A percentile compares a stretch with the other conserved stretches of the same genome.
These are phyloP conservation scores for Melanophora roralis DNA, from an alignment of 2,888 invertebrate species.

Conservation along the genomic window DNA sequence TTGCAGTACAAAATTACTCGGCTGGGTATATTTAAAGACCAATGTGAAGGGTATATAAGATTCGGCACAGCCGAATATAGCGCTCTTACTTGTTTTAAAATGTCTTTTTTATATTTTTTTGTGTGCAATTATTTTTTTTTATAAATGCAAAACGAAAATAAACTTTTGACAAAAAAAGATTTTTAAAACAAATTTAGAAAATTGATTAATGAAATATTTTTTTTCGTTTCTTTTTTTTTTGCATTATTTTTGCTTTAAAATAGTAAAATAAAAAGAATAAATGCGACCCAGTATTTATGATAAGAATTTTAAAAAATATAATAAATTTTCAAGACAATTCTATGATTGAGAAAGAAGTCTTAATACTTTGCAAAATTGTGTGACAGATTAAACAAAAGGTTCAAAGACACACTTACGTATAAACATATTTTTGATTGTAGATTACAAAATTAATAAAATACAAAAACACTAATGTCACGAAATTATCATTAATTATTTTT, in stretches of 20 bases:
- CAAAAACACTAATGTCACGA: constrained; percentile 71
- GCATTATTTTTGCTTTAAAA: neutral
- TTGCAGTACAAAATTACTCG: too few species aligned
- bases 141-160: constrained; percentile 20
- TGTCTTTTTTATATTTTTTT: constrained; percentile 4
- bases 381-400: constrained; percentile 55
- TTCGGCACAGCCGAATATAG: too few species aligned
- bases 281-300: constrained; percentile 18
- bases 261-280: constrained; percentile 31
- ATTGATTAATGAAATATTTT: constrained; percentile 56
- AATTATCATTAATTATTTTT: constrained; percentile 67
- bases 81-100: too few species aligned
- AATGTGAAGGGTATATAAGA: too few species aligned
- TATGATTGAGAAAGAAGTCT: neutral
- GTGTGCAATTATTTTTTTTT: constrained; percentile 33
- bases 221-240: neutral
- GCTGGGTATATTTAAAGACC: too few species aligned
- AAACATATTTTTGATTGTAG: constrained; percentile 16
- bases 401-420: constrained; percentile 51
- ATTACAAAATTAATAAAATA: too few species aligned
- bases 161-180: constrained; percentile 30
- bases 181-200: constrained; percentile 1
- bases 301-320: constrained; percentile 34
- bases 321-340: constrained; percentile 20
- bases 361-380: constrained; percentile 15